Conservation (phyloP, 1,140 invertebrate species). For the Teleogryllus occipitalis region DNA sequence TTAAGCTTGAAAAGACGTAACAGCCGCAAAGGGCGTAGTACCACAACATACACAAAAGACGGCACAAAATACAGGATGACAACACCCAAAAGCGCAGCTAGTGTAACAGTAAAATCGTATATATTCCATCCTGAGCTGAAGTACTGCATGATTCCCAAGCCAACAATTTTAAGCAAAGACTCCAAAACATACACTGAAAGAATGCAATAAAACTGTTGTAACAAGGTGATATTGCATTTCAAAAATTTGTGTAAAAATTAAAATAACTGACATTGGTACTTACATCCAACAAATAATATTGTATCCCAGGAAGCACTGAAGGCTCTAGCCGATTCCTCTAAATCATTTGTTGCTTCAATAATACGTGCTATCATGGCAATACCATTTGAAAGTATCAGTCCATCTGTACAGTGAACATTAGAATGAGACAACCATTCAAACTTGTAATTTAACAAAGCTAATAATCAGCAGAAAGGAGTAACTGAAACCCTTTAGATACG, state of each 20-base stretch:
- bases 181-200: constrained; percentile 65
- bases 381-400: constrained; percentile 57
- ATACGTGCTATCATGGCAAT: constrained; percentile 56
- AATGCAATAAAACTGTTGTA: background rate
- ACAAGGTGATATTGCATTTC: background rate
- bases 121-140: constrained; percentile 80
- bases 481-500: too few species aligned
- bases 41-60: constrained; percentile 61
- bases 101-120: constrained; percentile 69
- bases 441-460: too few species aligned
- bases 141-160: constrained; percentile 60
- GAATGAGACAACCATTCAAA: background rate
- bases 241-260: background rate
- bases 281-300: constrained; percentile 48
- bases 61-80: constrained; percentile 55
- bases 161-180: constrained; percentile 64
- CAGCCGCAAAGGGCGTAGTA: constrained; percentile 58
- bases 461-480: too few species aligned
- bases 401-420: constrained; percentile 42
- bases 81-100: constrained; percentile 57
- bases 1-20: constrained; percentile 72
- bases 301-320: constrained; percentile 69
- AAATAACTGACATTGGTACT: background rate
- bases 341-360: constrained; percentile 37
- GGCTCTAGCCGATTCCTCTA: constrained; percentile 48